Conservation (phyloP, 2,797 vertebrate species). For the Lophotriccus pileatus region DNA sequence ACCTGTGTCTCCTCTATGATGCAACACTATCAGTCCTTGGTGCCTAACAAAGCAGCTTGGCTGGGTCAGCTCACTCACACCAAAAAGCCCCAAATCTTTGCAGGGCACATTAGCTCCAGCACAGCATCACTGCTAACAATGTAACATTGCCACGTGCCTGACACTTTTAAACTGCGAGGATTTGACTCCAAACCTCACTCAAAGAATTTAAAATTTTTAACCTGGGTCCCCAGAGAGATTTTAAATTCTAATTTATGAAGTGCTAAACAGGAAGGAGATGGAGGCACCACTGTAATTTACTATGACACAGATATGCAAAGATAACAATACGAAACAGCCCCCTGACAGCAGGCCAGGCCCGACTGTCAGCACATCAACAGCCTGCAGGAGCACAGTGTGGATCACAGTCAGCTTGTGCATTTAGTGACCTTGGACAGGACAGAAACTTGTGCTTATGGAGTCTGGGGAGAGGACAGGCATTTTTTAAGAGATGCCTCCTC, state of each 20-base stretch:
- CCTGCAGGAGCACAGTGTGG: rapidly evolving
- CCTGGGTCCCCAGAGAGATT: not conserved
- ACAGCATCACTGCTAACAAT: not conserved
- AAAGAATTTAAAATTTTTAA: not conserved
- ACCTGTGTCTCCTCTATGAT: not conserved
- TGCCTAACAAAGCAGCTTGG: not conserved
- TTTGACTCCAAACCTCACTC: not conserved
- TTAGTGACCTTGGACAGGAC: not conserved
- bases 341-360: not conserved
- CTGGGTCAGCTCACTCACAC: not conserved
- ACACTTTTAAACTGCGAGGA: not conserved
- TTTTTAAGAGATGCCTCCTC: not conserved
- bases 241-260: conserved; percentile 12
- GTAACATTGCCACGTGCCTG: not conserved
- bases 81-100: not conserved
- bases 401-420: not conserved
- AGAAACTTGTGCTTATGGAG: not conserved
- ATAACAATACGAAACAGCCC: not conserved
- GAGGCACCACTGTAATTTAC: not conserved
- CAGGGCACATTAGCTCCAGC: not conserved
- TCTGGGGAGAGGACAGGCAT: not conserved
- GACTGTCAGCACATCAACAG: not conserved
- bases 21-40: not conserved
- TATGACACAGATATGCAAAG: not conserved
- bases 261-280: not conserved